Conservation (phyloP, 2,797 vertebrate genomes). For the Tachyglossus aculeatus region DNA sequence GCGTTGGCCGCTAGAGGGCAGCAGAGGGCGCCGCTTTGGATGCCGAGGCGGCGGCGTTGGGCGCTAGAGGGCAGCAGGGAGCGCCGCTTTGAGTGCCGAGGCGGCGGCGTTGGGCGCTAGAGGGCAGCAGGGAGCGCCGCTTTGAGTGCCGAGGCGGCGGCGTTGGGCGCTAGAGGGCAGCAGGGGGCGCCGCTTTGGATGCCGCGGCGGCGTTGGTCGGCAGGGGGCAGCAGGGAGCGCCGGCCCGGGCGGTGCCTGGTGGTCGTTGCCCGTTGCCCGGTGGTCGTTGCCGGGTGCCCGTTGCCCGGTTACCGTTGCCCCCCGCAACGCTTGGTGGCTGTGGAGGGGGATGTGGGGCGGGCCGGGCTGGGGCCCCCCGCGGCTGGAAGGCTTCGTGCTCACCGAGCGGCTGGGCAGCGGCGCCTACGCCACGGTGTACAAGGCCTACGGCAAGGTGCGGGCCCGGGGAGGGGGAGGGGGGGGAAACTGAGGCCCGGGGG, state of each 20-base stretch:
- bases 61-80: conserved; percentile 2
- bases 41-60: background rate
- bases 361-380: conserved; percentile 85
- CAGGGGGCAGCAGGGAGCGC: background rate
- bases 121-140: background rate
- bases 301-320: too few relatives aligned
- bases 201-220: background rate
- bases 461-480: background rate
- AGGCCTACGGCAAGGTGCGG: conserved; percentile 89
- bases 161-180: conserved; percentile 12
- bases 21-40: background rate
- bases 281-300: too few relatives aligned
- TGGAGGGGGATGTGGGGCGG: conserved; percentile 57
- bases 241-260: background rate
- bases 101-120: background rate
- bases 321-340: too few relatives aligned
- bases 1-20: background rate
- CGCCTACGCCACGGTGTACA: conserved; percentile 93
- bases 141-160: too few relatives aligned
- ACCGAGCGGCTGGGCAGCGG: conserved; percentile 92
- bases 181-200: background rate
- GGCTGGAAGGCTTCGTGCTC: conserved; percentile 87
- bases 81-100: background rate
- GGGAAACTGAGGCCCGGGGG: background rate
- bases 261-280: too few relatives aligned